Conservation (phyloP, 2,888 invertebrate species). For the Pristionchus arcanus region DNA sequence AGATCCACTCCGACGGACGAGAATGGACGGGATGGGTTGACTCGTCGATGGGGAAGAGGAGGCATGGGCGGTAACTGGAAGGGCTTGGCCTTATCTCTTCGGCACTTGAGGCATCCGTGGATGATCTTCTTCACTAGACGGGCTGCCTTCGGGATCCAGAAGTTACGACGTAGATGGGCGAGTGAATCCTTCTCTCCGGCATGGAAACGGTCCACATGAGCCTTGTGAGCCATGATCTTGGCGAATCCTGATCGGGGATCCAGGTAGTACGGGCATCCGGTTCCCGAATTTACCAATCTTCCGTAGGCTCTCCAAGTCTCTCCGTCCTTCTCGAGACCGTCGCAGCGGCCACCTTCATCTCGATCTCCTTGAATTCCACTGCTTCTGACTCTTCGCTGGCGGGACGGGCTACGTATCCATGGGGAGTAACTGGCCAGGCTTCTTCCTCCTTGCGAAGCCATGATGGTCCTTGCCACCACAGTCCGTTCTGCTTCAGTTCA, state of each 20-base stretch:
- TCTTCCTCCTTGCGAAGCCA: not conserved
- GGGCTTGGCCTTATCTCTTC: slow-evolving; percentile 62
- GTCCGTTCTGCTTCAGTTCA: slow-evolving; percentile 43
- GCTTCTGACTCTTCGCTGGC: not conserved
- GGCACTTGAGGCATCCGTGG: slow-evolving; percentile 75
- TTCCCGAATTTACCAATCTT: not conserved
- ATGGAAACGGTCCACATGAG: slow-evolving; percentile 67
- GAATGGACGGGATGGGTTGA: slow-evolving; percentile 74
- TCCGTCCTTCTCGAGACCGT: not conserved
- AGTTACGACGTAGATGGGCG: slow-evolving; percentile 71
- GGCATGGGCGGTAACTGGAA: slow-evolving; percentile 75
- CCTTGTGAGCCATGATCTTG: slow-evolving; percentile 40
- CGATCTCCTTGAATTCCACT: not conserved
- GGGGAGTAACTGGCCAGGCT: slow-evolving; percentile 18
- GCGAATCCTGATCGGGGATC: slow-evolving; percentile 21
- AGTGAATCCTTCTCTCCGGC: slow-evolving; percentile 62
- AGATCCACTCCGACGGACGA: slow-evolving; percentile 78
- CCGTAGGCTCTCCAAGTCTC: not conserved
- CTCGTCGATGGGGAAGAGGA: slow-evolving; percentile 75
- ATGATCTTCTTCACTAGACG: slow-evolving; percentile 65
- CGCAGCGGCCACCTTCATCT: not conserved
- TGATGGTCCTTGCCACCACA: slow-evolving; percentile 57
- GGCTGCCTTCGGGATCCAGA: slow-evolving; percentile 75
- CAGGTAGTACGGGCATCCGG: slow-evolving; percentile 23
- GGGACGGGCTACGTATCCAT: slow-evolving; percentile 11